Evolutionary conservation across 2,113 vertebrate species (phyloP).

Genomic region (Syngnathus scovelli): DNA sequence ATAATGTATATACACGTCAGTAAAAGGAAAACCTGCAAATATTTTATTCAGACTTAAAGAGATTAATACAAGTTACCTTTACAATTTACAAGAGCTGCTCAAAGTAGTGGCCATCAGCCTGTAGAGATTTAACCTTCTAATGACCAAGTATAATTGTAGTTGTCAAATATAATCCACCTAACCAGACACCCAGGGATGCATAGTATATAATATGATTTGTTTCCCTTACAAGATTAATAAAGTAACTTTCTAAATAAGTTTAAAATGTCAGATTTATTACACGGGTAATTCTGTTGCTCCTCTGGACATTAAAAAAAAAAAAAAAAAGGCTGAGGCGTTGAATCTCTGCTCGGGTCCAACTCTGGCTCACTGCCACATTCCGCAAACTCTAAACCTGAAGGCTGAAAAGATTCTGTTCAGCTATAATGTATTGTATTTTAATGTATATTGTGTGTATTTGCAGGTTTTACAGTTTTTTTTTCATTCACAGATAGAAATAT

Average conservation of each 20-base stretch:
- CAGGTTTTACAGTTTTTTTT: neutral
- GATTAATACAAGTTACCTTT: too few species aligned
- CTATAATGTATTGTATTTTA: neutral
- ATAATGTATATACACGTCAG: too few species aligned
- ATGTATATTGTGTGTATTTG: neutral
- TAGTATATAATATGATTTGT: neutral
- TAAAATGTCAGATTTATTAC: neutral
- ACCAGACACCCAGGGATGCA: neutral
- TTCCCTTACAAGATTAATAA: neutral
- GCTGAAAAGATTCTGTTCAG: neutral
- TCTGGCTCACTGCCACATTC: neutral
- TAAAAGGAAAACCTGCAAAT: too few species aligned
- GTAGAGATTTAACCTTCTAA: neutral
- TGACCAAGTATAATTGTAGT: neutral
- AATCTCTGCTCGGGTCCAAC: neutral
- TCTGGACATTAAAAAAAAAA: neutral
- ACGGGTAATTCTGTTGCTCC: neutral
- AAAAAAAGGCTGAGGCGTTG: neutral
- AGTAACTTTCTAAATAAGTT: neutral
- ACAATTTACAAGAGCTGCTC: neutral
- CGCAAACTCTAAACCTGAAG: neutral
- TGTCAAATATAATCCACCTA: neutral
- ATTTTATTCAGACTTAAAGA: too few species aligned
- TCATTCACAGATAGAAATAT: neutral
- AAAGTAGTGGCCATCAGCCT: neutral